Conservation (phyloP, 2,113 vertebrate genomes). For the Sorex araneus region DNA sequence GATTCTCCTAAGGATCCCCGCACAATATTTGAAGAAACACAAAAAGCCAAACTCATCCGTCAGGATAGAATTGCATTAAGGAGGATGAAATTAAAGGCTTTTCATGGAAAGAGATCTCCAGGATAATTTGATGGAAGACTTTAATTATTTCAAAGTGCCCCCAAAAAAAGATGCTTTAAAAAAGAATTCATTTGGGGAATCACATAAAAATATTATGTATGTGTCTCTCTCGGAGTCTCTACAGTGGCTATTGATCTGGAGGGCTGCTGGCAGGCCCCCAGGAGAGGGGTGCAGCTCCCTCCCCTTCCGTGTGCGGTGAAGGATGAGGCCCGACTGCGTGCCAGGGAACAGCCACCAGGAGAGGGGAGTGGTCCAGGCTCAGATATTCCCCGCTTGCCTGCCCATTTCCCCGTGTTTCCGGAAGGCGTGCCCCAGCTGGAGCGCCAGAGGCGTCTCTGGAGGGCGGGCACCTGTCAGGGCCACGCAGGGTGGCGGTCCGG, state of each 20-base stretch:
- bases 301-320: not conserved
- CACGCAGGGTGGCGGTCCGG: not conserved
- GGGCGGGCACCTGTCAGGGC: not conserved
- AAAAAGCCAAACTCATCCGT: conserved; percentile 83
- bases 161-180: conserved; percentile 83
- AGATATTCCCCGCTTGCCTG: not conserved
- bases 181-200: conserved; percentile 83
- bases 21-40: conserved; percentile 79
- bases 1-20: conserved; percentile 78
- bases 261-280: conserved; percentile 76
- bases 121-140: conserved; percentile 90
- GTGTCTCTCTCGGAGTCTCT: conserved; percentile 71
- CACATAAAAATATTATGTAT: conserved; percentile 81
- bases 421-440: not conserved
- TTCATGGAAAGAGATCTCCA: conserved; percentile 86
- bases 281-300: conserved; percentile 40
- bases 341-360: not conserved
- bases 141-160: conserved; percentile 89
- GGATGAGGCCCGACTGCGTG: not conserved
- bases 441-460: not conserved
- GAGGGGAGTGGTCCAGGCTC: not conserved
- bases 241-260: conserved; percentile 75
- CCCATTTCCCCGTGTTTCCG: not conserved
- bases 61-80: conserved; percentile 86
- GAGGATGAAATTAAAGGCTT: conserved; percentile 89